Conservation (phyloP, 2,113 vertebrate species). For the Synchiropus splendidus region DNA sequence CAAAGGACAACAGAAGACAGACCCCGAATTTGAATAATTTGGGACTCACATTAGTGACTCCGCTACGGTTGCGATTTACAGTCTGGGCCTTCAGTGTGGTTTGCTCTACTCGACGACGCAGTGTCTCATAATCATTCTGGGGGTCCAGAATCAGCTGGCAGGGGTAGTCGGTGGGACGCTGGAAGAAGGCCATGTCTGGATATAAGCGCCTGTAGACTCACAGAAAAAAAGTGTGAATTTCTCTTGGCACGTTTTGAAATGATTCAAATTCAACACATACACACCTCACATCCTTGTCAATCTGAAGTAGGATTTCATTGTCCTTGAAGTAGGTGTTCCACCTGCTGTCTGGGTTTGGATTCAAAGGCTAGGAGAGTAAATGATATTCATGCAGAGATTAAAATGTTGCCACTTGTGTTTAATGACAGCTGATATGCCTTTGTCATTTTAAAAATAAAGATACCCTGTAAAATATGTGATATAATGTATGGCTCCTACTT, state of each 20-base stretch:
- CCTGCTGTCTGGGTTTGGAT: slow-evolving; percentile 90
- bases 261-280: too few relatives aligned
- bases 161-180: slow-evolving; percentile 87
- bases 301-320: slow-evolving; percentile 93
- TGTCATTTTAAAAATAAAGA: too few relatives aligned
- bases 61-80: slow-evolving; percentile 87
- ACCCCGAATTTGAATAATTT: too few relatives aligned
- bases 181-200: slow-evolving; percentile 96
- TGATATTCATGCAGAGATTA: too few relatives aligned
- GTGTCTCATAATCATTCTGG: slow-evolving; percentile 91
- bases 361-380: slow-evolving; percentile 74
- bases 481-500: too few relatives aligned
- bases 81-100: slow-evolving; percentile 92
- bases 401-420: too few relatives aligned
- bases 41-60: slow-evolving; percentile 90
- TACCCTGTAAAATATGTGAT: too few relatives aligned
- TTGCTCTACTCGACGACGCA: slow-evolving; percentile 86
- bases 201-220: slow-evolving; percentile 77
- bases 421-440: too few relatives aligned
- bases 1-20: too few relatives aligned
- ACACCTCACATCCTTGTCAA: slow-evolving; percentile 98
- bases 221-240: too few relatives aligned
- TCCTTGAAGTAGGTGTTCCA: slow-evolving; percentile 99
- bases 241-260: too few relatives aligned
- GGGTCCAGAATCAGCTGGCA: slow-evolving; percentile 90